Evolutionary conservation across 1,140 invertebrate genomes (phyloP).

Genomic region (Pogonomyrmex californicus): DNA sequence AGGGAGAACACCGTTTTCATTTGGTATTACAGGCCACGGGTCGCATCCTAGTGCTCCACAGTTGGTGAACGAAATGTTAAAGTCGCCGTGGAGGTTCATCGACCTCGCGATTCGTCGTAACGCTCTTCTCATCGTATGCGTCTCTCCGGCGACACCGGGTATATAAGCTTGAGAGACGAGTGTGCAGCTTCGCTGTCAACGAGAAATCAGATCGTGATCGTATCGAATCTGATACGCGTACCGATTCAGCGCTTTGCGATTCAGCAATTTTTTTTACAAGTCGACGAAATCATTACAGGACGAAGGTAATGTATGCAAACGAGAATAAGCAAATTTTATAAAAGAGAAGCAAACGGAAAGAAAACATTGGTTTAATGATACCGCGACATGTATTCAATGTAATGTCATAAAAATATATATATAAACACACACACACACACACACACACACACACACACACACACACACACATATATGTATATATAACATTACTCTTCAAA

Average conservation of each 20-base stretch:
- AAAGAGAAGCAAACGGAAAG: not conserved
- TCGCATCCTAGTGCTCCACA: conserved; percentile 5
- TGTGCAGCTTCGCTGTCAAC: conserved; percentile 30
- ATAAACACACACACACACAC: no score
- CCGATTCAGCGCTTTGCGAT: conserved; percentile 26
- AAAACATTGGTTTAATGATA: conserved; percentile 5
- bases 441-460: no score
- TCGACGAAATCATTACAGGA: conserved; percentile 15
- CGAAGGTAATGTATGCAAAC: conserved; percentile 23
- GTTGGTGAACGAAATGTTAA: not conserved
- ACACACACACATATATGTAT: no score
- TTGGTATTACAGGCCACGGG: not conserved
- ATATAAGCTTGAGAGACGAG: not conserved
- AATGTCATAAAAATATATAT: no score
- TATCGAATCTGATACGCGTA: conserved; percentile 13
- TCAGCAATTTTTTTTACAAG: conserved; percentile 29
- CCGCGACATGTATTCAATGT: not conserved
- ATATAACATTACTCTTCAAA: no score
- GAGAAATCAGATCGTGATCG: conserved; percentile 41
- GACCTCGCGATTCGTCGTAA: conserved; percentile 4
- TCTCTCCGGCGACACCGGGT: conserved; percentile 7
- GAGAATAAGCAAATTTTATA: not conserved
- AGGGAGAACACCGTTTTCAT: not conserved
- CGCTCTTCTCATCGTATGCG: conserved; percentile 41
- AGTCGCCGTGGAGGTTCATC: not conserved